A percentile compares a stretch with the other conserved stretches of the same genome.
These are phyloP conservation scores for Mongoloraphidia duomilia DNA, from an alignment of 2,888 invertebrate species.

Conservation along the genomic window DNA sequence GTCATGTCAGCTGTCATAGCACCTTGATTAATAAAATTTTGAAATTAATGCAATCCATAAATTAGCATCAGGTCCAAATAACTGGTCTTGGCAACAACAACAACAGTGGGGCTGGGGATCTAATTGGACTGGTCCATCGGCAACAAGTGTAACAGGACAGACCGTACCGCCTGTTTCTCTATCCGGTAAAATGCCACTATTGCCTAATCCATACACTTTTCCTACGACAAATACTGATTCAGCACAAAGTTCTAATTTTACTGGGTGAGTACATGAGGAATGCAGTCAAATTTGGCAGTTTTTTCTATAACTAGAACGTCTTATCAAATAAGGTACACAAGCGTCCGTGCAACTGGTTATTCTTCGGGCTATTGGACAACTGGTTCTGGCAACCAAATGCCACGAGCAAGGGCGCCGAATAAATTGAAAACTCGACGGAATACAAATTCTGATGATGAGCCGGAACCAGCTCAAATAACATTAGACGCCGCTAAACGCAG, in stretches of 20 bases:
- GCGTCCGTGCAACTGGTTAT: conserved; percentile 12
- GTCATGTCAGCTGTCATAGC: no score
- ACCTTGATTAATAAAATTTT: no score
- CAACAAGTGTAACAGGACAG: conserved; percentile 29
- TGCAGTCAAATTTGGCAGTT: not conserved
- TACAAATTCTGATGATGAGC: conserved; percentile 7
- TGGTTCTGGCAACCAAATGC: not conserved
- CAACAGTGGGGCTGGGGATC: conserved; percentile 21
- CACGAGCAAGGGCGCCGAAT: not conserved
- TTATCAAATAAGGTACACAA: conserved; percentile 13
- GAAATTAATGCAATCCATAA: no score
- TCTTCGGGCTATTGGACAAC: conserved; percentile 24
- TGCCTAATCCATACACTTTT: conserved; percentile 22
- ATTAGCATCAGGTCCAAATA: conserved; percentile 18
- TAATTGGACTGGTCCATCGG: conserved; percentile 26
- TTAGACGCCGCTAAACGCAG: conserved; percentile 76
- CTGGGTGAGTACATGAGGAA: conserved; percentile 12
- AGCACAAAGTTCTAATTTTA: conserved; percentile 20
- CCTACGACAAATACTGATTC: conserved; percentile 6
- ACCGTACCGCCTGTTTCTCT: conserved; percentile 18
- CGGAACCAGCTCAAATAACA: conserved; percentile 22
- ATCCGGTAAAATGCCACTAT: conserved; percentile 23
- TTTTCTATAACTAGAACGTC: conserved; percentile 2
- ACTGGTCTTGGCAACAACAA: conserved; percentile 31
- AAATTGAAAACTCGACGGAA: not conserved